These are phyloP conservation scores for Tyrophagus putrescentiae DNA, from an alignment of 1,140 invertebrate species.

Conservation along the genomic window DNA sequence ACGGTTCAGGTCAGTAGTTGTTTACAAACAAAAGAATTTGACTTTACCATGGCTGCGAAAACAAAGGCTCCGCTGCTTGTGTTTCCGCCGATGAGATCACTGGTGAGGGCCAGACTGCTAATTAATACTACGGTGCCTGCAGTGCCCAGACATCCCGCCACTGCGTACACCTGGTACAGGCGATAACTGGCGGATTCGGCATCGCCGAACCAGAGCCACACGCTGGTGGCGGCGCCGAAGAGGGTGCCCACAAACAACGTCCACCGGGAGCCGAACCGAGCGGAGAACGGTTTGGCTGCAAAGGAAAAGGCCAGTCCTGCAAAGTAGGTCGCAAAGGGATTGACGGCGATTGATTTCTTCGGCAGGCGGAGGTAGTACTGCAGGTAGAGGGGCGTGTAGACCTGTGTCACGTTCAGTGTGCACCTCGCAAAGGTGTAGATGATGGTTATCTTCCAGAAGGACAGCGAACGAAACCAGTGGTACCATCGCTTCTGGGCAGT, in stretches of 20 bases:
- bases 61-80: conserved; percentile 76
- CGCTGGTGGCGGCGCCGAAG: conserved; percentile 46
- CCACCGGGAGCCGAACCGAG: conserved; percentile 4
- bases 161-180: conserved; percentile 52
- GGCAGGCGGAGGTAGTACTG: conserved; percentile 57
- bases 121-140: conserved; percentile 70
- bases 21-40: neutral
- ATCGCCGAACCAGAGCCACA: conserved; percentile 50
- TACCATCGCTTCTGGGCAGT: neutral
- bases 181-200: conserved; percentile 38
- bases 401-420: conserved; percentile 75
- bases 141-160: conserved; percentile 58
- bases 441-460: conserved; percentile 47
- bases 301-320: neutral
- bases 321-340: neutral
- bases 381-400: conserved; percentile 77
- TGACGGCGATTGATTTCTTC: conserved; percentile 29
- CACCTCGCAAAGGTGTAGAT: conserved; percentile 78
- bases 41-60: conserved; percentile 62
- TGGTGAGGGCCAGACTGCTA: conserved; percentile 73
- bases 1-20: no score
- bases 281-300: neutral
- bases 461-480: neutral
- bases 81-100: conserved; percentile 72
- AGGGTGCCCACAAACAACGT: no score